Base-by-base conservation (phyloP, 2,888 invertebrate genomes). In the Esperia sulphurella region DNA sequence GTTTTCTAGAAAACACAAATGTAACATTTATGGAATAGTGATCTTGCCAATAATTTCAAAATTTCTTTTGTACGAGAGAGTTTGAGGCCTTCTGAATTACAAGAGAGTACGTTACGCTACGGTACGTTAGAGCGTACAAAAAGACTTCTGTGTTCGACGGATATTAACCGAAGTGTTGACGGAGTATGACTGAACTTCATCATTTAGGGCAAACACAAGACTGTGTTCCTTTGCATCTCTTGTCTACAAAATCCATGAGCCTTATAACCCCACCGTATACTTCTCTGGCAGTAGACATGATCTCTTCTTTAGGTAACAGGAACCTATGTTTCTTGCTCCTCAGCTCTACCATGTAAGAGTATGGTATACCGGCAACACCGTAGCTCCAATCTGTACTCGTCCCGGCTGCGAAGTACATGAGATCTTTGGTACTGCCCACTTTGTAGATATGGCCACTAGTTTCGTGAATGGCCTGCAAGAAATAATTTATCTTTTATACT, bases 351-450 rank as follows among this genome's bases (percentile, higher is more conserved):
- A 89, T 87, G 57, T 87, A 89, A 1, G 81, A 76, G 64, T 75
- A 89, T 0, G 79, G 82, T 21, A 88, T 81, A 42, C 75, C 75
- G 3, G 78, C 76, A 3, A 70, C 69, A 0, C 67, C 86, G 53
- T 88, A 88, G 43, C 82, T 83, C 88, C 88, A 89, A 49, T 89
- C 88, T 0, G 67, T 69, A 59, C 88, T 87, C 41, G 75, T 86
- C 0, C 88, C 88, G 0, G 80, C 54, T 1, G 88, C 76, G 55
- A 75, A 89, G 64, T 88, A 89, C 88, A 89, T 88, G 6, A 89
- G 70, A 51, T 89, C 88, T 38, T 83, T 88, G 0, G 88, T 87
- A 52, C 87, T 83, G 13, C 88, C 88, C 0, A 88, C 88, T 68
- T 80, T 85, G 71, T 86, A 88, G 0, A 75, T 86, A 50, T 72